Base-by-base conservation (phyloP, 2,888 invertebrate genomes). In the Hyposoter didymator region DNA sequence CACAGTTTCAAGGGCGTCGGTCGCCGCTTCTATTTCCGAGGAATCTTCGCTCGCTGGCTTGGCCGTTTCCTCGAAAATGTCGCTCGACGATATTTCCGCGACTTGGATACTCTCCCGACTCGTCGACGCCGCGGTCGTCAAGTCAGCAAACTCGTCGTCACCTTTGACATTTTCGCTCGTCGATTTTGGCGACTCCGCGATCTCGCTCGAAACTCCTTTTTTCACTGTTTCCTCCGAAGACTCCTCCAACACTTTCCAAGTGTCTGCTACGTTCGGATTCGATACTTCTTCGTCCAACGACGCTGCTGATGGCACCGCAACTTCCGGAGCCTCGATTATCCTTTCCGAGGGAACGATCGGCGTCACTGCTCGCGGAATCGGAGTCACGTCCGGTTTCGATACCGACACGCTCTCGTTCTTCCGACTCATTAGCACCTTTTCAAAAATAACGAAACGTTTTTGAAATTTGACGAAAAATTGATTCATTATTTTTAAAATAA, bases 41-140 rank as follows among this genome's bases (percentile, higher is more conserved):
- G 17, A 59, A 62, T 87, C 80, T 28, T 78, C n/a, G n/a, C 7
- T 89, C 88, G 43, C 32, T 3, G 35, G 39, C 22, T 73, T 73
- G 10, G 66, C n/a, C 47, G 7, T 67, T 35, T 86, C 89, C 4
- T 90, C 91, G 1, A 78, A 73, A 66, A 85, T 87, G 32, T 91
- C 90, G 66, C 91, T 92, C 0, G 93, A 93, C 7, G 92, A 92
- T 62, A 93, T 89, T 73, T 94, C 93, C 0, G 91, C 90, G 3
- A 93, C 91, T 78, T 92, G 92, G 52, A 92, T 91, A 52, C 90
- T 90, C 49, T 91, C 91, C 32, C 66, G 74, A 73, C 69, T 59
- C 47, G 84, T 2, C 14, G 78, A 75, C 35, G 74, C 45, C 3
- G 69, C 12, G 1, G 32, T 78, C 52, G 49, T 12, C 7, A n/a